phyloP scores from a whole-genome alignment of 2,888 invertebrate genomes.

The Baccha elongata region DNA sequence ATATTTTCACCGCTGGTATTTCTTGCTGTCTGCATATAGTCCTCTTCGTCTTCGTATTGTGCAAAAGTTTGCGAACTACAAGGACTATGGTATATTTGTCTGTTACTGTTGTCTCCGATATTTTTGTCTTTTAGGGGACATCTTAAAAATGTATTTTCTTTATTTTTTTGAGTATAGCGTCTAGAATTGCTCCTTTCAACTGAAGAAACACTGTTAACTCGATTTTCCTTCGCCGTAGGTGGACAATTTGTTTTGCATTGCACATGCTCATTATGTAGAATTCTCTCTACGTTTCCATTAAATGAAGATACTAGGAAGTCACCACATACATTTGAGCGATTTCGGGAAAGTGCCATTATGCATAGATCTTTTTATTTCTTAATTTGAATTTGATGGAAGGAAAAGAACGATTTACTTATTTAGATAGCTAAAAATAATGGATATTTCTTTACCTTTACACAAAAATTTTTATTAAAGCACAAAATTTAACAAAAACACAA shows the following conservation, averaged over 20 bases:
- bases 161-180: neutral
- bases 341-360: constrained; percentile 48
- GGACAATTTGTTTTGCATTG: constrained; percentile 1
- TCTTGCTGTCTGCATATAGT: constrained; percentile 15
- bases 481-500: too few relatives aligned
- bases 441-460: too few relatives aligned
- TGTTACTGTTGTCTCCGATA: constrained; percentile 19
- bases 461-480: too few relatives aligned
- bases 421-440: too few relatives aligned
- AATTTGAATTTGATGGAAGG: too few relatives aligned
- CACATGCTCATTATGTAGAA: constrained; percentile 3
- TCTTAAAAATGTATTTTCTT: neutral
- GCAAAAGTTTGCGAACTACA: constrained; percentile 23
- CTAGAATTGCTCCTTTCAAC: neutral
- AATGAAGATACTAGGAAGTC: constrained; percentile 45
- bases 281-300: constrained; percentile 10
- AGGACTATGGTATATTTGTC: neutral
- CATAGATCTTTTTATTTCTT: too few relatives aligned
- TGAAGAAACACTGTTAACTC: neutral
- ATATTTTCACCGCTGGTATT: constrained; percentile 68
- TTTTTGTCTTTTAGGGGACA: constrained; percentile 35
- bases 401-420: too few relatives aligned
- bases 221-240: neutral
- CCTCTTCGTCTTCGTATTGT: constrained; percentile 7
- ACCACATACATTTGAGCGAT: constrained; percentile 21